Base-by-base conservation (phyloP, 64 coral and sea anemone species). In the Actinia tenebrosa region DNA sequence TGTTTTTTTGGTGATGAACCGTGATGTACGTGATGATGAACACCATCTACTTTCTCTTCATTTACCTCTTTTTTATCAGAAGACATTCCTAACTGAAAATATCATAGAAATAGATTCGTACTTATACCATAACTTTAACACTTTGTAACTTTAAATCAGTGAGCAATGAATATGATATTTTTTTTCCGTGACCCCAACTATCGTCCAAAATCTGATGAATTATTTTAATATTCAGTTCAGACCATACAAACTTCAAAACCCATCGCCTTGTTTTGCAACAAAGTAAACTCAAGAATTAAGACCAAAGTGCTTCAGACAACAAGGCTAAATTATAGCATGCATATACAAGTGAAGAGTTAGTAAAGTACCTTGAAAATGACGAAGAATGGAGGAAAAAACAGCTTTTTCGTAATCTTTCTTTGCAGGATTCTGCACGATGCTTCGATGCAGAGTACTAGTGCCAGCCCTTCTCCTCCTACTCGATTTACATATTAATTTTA, bases 61-160 rank as follows among this genome's bases (percentile, higher is more conserved):
- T 18, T 30, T 3, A 44, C 66, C 54, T 83, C 60, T 26, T 90
- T 90, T 16, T 54, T 55, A 42, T 85, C 89, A 19, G 89, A 85
- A 78, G 89, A 90, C 89, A 90, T 90, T 25, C 10, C 50, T 79
- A 50, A 56, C 56, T 58, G 64, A 59, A 15, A 8, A 77, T 15
- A 54, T 54, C 16, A 17, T 19, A n/a, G 60, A 25, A 45, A 68
- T 37, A 75, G 42, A 75, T 26, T 75, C 11, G 25, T 42, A 14
- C 42, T 1, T 7, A 15, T 30, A 10, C 7, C 27, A 43, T 75
- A 75, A 30, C 23, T 30, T 14, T 75, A 30, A 75, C 0, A 75
- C 11, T 30, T 15, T 13, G 15, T 2, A 75, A 75, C 5, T 75
- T 25, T 10, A 15, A 42, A 30, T 75, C 11, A 37, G 25, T 5